A percentile compares a stretch with the other conserved stretches of the same genome.
phyloP scores from a whole-genome alignment of 2,113 vertebrate species.

The Formicarius rufipectus region DNA sequence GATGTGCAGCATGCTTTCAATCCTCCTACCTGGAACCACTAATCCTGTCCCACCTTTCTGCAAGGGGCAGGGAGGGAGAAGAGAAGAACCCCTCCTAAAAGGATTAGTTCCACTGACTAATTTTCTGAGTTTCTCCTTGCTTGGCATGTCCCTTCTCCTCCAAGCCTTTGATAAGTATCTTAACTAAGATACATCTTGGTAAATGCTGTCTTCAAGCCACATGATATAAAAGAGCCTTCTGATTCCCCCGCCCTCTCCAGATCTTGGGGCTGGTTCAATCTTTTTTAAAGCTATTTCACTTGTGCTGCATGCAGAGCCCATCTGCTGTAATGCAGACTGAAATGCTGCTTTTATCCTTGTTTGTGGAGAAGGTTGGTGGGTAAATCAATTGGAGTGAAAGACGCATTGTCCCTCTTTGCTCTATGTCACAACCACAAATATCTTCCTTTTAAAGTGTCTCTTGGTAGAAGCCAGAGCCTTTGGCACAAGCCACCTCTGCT shows the following conservation, averaged over 20 bases:
- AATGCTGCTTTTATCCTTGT: conserved; percentile 59
- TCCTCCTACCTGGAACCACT: conserved; percentile 23
- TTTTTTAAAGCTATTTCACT: conserved; percentile 53
- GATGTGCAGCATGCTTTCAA: neutral
- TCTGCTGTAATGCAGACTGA: conserved; percentile 57
- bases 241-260: conserved; percentile 8
- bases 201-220: neutral
- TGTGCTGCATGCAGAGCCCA: conserved; percentile 43
- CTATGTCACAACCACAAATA: conserved; percentile 50
- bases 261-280: conserved; percentile 48
- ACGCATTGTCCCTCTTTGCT: conserved; percentile 13
- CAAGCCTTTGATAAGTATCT: conserved; percentile 9
- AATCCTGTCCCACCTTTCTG: neutral
- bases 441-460: conserved; percentile 47
- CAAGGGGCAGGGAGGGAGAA: neutral
- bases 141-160: neutral
- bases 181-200: conserved; percentile 12
- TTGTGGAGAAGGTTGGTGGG: conserved; percentile 31
- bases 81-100: neutral
- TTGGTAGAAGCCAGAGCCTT: conserved; percentile 42
- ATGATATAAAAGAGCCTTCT: neutral
- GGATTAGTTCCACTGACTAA: neutral
- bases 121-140: conserved; percentile 10
- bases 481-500: conserved; percentile 57
- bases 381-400: conserved; percentile 58